Percentiles rank a stretch among this genome's conserved stretches.
Conservation (phyloP, 37 sponge, comb jelly and placozoan genomes). For the Ianthella basta region DNA sequence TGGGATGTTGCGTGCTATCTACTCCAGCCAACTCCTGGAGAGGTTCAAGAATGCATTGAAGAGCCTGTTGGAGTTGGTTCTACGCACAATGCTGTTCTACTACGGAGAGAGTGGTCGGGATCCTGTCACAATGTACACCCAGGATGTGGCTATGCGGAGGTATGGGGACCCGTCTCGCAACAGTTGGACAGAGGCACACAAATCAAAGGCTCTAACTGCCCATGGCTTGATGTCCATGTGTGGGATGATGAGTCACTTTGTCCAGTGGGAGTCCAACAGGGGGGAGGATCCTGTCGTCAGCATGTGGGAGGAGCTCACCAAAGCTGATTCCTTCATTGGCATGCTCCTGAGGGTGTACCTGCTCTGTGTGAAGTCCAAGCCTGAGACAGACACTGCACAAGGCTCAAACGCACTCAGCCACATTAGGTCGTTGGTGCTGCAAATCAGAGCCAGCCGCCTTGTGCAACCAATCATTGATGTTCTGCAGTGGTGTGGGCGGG, state of each 20-base stretch:
- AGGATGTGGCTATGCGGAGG: not conserved
- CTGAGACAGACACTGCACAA: not conserved
- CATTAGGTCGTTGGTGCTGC: not conserved
- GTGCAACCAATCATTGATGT: not conserved
- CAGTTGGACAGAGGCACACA: not conserved
- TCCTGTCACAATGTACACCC: not conserved
- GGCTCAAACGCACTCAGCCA: not conserved
- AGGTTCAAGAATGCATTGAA: too few relatives aligned
- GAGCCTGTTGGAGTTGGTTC: too few relatives aligned
- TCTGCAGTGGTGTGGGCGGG: not conserved
- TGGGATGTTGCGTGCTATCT: too few relatives aligned
- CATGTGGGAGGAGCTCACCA: not conserved
- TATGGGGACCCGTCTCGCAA: not conserved
- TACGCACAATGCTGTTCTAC: not conserved
- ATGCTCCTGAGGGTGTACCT: not conserved
- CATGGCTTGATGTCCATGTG: not conserved
- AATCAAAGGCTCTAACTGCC: not conserved
- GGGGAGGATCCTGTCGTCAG: not conserved
- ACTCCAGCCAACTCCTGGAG: too few relatives aligned
- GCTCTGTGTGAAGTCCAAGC: not conserved
- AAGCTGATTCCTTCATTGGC: not conserved
- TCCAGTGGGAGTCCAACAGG: not conserved
- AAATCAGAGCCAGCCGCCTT: not conserved
- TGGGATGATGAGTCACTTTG: not conserved
- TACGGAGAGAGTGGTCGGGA: not conserved